phyloP scores from a whole-genome alignment of 2,888 invertebrate species.

The Cryptus armator region DNA sequence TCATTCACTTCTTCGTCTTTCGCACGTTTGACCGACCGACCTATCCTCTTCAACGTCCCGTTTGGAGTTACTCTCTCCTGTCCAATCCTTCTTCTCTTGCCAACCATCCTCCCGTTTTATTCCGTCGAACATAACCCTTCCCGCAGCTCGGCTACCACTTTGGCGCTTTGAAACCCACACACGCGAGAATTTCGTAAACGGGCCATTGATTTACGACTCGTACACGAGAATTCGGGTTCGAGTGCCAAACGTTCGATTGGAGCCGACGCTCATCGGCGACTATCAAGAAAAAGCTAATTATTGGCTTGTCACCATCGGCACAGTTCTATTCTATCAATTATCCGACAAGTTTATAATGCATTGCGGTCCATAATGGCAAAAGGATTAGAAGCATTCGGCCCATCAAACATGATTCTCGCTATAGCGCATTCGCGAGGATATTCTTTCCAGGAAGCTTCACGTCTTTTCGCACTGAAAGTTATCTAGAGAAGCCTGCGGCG shows the following conservation, averaged over 20 bases:
- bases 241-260: conserved; percentile 35
- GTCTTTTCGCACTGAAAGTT: conserved; percentile 23
- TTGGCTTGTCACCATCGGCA: conserved; percentile 4
- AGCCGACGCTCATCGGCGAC: conserved; percentile 37
- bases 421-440: conserved; percentile 8
- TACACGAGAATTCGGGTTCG: conserved; percentile 49
- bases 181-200: conserved; percentile 66
- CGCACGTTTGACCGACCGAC: conserved; percentile 32
- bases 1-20: conserved; percentile 55
- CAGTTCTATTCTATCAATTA: not conserved
- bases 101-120: conserved; percentile 58
- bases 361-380: not conserved
- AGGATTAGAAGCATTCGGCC: not conserved
- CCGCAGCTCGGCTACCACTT: conserved; percentile 56
- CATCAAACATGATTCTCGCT: conserved; percentile 16
- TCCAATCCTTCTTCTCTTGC: conserved; percentile 47
- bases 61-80: conserved; percentile 15
- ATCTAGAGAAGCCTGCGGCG: conserved; percentile 41
- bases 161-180: conserved; percentile 44
- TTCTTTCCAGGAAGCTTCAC: conserved; percentile 12
- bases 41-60: conserved; percentile 49
- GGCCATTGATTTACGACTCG: conserved; percentile 67
- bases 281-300: conserved; percentile 25
- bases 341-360: not conserved
- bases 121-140: conserved; percentile 42